Base-by-base conservation (phyloP, 1,140 invertebrate species). In the Drosophila repletoides region DNA sequence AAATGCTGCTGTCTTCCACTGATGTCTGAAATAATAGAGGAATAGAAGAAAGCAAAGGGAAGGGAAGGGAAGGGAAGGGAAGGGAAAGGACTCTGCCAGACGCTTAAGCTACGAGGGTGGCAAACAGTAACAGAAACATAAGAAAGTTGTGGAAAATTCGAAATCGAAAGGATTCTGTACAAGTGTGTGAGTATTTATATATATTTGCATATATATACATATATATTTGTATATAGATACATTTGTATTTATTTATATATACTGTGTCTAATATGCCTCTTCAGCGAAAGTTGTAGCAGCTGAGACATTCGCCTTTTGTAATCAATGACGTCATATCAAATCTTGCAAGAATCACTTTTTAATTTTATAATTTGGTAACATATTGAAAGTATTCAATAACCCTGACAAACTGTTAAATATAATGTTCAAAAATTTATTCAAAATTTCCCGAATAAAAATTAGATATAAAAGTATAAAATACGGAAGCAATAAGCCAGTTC, bases 111-210 rank as follows among this genome's bases (percentile, higher is more conserved):
- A 21, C n/a, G 41, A 49, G 68, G 63, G 64, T 60, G 69, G 33
- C 40, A 61, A 61, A 36, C 67, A 72, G 67, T 81, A 80, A 21
- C 69, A 72, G 73, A 83, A 66, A 56, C 46, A 58, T 83, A 77
- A 76, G 60, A 70, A 76, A 61, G 55, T 64, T 63, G 66, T 66
- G 63, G 63, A 53, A 66, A 66, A 66, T 66, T 31, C 29, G 36
- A 66, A 66, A 61, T 71, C 48, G 49, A 71, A 83, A 73, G 77
- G 73, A 76, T 76, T 76, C 45, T 34, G 5, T 7, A n/a, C 15
- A 1, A n/a, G 26, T 38, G 40, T 46, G 22, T 46, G 29, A 34
- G 22, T 38, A 28, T 24, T 15, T 36, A 21, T 14, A 21, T 7
- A 33, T 5, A 9, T 28, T 4, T 9, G 38, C 10, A 19, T 5